These are phyloP conservation scores for Planococcus citri DNA, from an alignment of 1,140 invertebrate species.

Conservation along the genomic window DNA sequence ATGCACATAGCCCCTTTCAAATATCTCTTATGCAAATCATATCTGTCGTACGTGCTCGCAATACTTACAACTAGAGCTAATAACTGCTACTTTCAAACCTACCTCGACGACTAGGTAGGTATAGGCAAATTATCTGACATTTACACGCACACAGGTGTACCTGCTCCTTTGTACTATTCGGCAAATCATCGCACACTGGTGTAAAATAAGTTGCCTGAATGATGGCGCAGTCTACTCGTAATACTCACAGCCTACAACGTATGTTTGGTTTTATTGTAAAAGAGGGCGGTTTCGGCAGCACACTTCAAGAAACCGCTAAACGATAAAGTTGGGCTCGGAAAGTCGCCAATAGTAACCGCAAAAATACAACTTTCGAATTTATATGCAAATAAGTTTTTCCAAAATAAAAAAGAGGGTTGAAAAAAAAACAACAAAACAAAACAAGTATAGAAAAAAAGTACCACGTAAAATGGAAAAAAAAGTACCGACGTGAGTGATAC, in stretches of 20 bases:
- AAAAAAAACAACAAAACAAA: neutral
- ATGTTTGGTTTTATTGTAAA: neutral
- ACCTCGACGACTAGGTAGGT: too few species aligned
- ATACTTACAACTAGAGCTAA: neutral
- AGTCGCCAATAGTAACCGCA: conserved; percentile 5
- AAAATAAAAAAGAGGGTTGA: too few species aligned
- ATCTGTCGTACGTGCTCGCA: neutral
- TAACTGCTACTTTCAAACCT: neutral
- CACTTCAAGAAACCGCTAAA: neutral
- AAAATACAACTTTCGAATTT: neutral
- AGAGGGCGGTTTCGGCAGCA: neutral
- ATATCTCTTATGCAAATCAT: neutral
- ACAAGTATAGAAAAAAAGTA: neutral
- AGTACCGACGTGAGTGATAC: neutral
- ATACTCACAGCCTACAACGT: neutral
- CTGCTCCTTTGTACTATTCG: neutral
- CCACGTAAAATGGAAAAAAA: neutral
- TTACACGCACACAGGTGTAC: neutral
- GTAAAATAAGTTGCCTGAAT: neutral
- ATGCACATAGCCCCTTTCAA: neutral
- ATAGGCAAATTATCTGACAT: neutral
- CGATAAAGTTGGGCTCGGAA: neutral
- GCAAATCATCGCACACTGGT: neutral
- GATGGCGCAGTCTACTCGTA: neutral
- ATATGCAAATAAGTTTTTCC: neutral